phyloP scores from a whole-genome alignment of 2,113 vertebrate genomes.

The Dicrurus megarhynchus region DNA sequence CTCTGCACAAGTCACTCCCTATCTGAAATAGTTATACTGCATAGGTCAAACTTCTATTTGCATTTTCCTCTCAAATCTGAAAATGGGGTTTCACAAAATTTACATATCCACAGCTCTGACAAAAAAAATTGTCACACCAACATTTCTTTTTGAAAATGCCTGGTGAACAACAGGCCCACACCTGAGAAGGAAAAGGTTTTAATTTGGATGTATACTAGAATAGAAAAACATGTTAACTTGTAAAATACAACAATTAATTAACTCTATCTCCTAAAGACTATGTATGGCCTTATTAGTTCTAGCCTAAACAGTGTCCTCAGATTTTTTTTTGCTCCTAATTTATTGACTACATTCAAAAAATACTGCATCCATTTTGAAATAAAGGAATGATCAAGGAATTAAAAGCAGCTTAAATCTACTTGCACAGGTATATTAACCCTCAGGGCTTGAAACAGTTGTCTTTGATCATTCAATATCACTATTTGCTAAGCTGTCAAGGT shows the following conservation, averaged over 20 bases:
- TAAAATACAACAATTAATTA: neutral
- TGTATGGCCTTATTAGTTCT: neutral
- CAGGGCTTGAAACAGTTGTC: constrained; percentile 9
- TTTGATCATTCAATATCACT: constrained; percentile 42
- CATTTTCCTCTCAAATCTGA: neutral
- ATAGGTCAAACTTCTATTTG: neutral
- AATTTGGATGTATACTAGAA: neutral
- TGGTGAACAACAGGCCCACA: neutral
- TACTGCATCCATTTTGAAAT: neutral
- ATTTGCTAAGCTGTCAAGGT: constrained; percentile 50
- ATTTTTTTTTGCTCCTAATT: neutral
- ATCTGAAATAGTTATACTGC: neutral
- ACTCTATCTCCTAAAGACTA: neutral
- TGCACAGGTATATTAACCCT: constrained; percentile 34
- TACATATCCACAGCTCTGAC: neutral
- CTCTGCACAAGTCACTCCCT: neutral
- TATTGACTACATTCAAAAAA: neutral
- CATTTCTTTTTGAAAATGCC: neutral
- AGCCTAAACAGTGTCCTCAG: neutral
- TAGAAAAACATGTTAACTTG: neutral
- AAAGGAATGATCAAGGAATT: neutral
- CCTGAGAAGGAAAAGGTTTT: neutral
- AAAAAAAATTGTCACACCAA: neutral
- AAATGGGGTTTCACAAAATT: neutral
- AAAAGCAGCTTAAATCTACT: neutral